Percentiles rank a stretch among this genome's conserved stretches.
These are phyloP conservation scores for Rhinella marina DNA, from an alignment of 2,797 vertebrate species.

Conservation along the genomic window DNA sequence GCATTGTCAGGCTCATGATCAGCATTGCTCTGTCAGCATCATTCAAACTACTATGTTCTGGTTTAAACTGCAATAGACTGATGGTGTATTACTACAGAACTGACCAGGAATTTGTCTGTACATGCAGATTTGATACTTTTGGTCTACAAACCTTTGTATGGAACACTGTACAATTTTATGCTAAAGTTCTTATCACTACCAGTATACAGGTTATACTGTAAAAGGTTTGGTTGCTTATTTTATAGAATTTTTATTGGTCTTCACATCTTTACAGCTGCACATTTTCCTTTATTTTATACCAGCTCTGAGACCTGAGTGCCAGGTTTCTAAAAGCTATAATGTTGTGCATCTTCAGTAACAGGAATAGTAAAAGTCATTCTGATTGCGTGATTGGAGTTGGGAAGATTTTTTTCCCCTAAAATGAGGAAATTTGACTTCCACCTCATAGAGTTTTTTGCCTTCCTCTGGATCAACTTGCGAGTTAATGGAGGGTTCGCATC, in stretches of 20 bases:
- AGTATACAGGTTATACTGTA: background rate
- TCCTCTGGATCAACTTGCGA: too few species aligned
- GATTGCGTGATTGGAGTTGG: too few species aligned
- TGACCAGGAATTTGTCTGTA: background rate
- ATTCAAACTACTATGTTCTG: constrained; percentile 2
- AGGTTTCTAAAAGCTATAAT: background rate
- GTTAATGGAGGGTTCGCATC: too few species aligned
- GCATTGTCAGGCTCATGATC: background rate
- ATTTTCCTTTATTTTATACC: background rate
- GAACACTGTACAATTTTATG: background rate
- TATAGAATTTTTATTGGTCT: background rate
- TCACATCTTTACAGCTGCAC: background rate
- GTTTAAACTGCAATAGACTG: constrained; percentile 38
- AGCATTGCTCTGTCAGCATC: constrained; percentile 38
- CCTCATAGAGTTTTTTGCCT: too few species aligned
- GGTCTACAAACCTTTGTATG: background rate
- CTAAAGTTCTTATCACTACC: background rate
- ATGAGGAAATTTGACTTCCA: too few species aligned
- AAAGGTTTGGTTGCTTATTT: background rate
- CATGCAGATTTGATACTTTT: background rate
- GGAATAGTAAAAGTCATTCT: background rate
- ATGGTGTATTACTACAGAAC: background rate
- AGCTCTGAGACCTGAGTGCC: background rate
- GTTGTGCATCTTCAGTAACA: background rate
- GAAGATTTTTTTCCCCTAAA: too few species aligned